Evolutionary conservation across 2,113 vertebrate genomes (phyloP), one percentile per base, ranked within the genome.

Genomic region (Columba janthina): DNA sequence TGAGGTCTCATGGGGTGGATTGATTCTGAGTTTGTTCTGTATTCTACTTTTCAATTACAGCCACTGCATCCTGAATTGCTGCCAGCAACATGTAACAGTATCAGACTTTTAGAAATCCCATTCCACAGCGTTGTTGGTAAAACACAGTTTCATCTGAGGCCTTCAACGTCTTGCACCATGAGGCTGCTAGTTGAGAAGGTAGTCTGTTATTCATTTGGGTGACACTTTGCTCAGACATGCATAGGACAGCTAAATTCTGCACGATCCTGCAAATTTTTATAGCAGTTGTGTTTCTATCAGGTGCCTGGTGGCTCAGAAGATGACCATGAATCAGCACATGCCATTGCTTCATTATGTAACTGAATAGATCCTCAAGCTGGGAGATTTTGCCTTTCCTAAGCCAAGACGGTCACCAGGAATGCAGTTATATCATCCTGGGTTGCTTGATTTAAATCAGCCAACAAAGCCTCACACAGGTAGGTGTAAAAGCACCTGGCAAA

Each of bases 261-360:
- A 15, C 2, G 2, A 67, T 18, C 22, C 26, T 57, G 76, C 24
- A 40, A 3, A 51, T 71, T 75, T 87, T 79, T 77, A 38, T 14
- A 53, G 38, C 29, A 69, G 15, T 48, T 69, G 4, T 66, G 29
- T 56, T 82, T 81, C 31, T 89, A 3, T 75, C 34, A 56, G 51
- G 42, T 40, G 17, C 32, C 76, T 71, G 42, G 22, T 4, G 25
- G 54, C 29, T 15, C 20, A 48, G 57, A 34, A 21, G n/a, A 46
- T 0, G 0, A 50, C 31, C 0, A 0, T 54, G 60, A 56, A 80
- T 40, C 42, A 77, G n/a, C 51, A 57, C 10, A 20, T 0, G 0
- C 31, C 58, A 5, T 38, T 64, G 42, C 50, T 26, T 86, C 21
- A 4, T 24, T 48, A 12, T 16, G 0, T 31, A 42, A 38, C 31